Conservation (phyloP, 2,113 vertebrate genomes). For the Embiotoca jacksoni region DNA sequence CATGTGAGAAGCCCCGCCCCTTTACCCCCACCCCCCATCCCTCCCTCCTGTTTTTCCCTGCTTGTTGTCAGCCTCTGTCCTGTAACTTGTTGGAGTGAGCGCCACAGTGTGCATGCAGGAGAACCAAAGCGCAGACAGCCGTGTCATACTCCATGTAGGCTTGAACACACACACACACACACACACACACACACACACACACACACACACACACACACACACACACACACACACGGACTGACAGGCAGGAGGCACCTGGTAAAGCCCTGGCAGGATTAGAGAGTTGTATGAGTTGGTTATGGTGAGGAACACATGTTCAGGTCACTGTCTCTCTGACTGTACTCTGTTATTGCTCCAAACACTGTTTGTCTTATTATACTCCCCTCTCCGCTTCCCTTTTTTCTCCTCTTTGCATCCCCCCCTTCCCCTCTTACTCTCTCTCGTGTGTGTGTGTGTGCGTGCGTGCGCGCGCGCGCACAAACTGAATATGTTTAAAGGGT, state of each 20-base stretch:
- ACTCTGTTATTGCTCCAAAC: conserved; percentile 66
- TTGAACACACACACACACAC: neutral
- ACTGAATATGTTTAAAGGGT: conserved; percentile 77
- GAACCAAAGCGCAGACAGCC: conserved; percentile 12
- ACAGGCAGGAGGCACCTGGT: conserved; percentile 62
- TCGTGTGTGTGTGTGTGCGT: conserved; percentile 24
- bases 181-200: neutral
- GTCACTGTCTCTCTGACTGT: conserved; percentile 71
- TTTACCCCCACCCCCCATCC: conserved; percentile 19
- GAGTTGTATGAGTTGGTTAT: conserved; percentile 67
- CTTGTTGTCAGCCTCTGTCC: conserved; percentile 34
- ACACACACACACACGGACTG: neutral
- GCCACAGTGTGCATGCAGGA: neutral
- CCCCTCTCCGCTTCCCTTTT: conserved; percentile 48
- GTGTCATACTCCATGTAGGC: too few species aligned
- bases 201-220: too few species aligned
- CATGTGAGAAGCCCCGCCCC: conserved; percentile 51
- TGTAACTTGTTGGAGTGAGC: conserved; percentile 38
- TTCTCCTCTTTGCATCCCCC: conserved; percentile 47
- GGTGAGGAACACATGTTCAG: conserved; percentile 77
- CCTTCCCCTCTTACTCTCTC: conserved; percentile 32
- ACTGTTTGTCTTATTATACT: conserved; percentile 63
- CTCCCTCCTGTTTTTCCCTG: conserved; percentile 15
- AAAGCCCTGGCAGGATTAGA: conserved; percentile 74
- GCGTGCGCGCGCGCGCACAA: conserved; percentile 15